Base-by-base conservation (phyloP, 1,140 invertebrate genomes). In the Cydia fagiglandana region DNA sequence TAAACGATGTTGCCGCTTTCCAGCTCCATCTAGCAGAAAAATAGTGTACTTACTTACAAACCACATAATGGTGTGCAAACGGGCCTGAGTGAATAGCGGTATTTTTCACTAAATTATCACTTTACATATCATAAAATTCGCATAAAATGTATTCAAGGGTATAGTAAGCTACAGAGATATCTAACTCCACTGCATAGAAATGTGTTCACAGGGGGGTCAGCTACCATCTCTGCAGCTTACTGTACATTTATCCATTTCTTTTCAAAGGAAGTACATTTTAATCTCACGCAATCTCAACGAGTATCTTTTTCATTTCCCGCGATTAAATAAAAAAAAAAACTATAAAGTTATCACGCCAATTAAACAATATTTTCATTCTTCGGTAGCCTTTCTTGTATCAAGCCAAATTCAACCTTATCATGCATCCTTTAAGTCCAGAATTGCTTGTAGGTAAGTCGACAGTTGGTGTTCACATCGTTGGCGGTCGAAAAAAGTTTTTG, bases 321-420 rank as follows among this genome's bases (percentile, higher is more conserved):
- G 10, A 41, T 41, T 41, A 34, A 34, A 34, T 34, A 34, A 0
- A 15, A 53, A 15, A 53, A 53, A 53, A 17, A 17, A 53, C 50
- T 53, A 24, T 61, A 61, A 61, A 61, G 12, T 10, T 61, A 24
- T n/a, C 24, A 20, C 56, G 20, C 56, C 20, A 61, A 61, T 61
- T 61, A 61, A 20, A 20, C 56, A 61, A 61, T 61, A 61, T 61
- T 61, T 61, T 24, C 56, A 53, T 61, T 61, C 56, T 12, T 24
- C 56, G n/a, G 56, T 61, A 61, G 20, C 56, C 20, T 61, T 61
- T 61, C 24, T 5, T 24, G 2, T 24, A 3, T 12, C 56, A 24
- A 24, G 20, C 17, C 2, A 24, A 24, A 61, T 2, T 24, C 56
- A 20, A 61, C 56, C 10, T 12, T 61, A 61, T 10, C 4, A 24